Evolutionary conservation across 1,140 invertebrate species (phyloP), one percentile per base, ranked within the genome.

Genomic region (Drosophila seguyi): DNA sequence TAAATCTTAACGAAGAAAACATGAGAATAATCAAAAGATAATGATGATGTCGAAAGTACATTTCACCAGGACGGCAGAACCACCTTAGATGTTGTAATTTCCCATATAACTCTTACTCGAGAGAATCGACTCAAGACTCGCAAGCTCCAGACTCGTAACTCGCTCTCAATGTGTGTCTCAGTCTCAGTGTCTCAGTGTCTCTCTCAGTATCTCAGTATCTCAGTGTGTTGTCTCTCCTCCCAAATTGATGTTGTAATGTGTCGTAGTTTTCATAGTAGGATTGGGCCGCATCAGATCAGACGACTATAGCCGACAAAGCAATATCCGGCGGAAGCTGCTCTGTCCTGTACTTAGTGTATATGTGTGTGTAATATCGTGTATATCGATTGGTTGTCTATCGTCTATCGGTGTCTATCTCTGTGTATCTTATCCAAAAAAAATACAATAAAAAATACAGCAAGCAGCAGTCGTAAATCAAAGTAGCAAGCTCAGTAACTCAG

Each of bases 51-150:
- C 44, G 61, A 83, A 91, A 91, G 75, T 69, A 90, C 86, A 90
- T 90, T 90, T 91, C 77, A 91, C 79, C 87, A n/a, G 91, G 91
- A 92, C 91, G 91, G 91, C 81, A 86, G 74, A 91, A 92, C 91
- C 91, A 92, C 91, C 91, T 92, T 92, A 92, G 91, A 92, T 92
- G 91, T 92, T 92, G 91, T 92, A 90, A 92, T 86, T 91, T 82
- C 79, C 90, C 90, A 78, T 80, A 78, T 80, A 41, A 38, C 58
- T 66, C 61, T 68, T 74, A 82, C 65, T 52, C 55, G 55, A 80
- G 55, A 80, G 44, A 63, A 58, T 57, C 53, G 56, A 57, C 59
- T 44, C 58, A 45, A 59, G n/a, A 48, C 53, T 44, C 18, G n/a
- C 14, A 27, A 27, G 45, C 45, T 47, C 47, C 27, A 50, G 34